A percentile compares a stretch with the other conserved stretches of the same genome.
phyloP scores from a whole-genome alignment of 1,140 invertebrate genomes.

The Leguminivora glycinivorella region DNA sequence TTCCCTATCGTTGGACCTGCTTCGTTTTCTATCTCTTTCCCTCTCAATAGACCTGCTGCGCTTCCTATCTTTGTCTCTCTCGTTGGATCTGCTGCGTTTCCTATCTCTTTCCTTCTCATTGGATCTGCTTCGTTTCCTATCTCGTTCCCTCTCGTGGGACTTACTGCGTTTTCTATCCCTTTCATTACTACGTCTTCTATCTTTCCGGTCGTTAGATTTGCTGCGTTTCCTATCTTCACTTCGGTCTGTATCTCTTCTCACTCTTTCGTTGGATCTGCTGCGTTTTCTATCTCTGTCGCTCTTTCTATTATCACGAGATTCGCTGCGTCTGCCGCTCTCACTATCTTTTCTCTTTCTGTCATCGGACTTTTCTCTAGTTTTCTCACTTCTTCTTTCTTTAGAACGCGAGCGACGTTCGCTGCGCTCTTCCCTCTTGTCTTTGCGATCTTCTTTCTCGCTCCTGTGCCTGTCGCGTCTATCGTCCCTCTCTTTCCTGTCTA shows the following conservation, averaged over 20 bases:
- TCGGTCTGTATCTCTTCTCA: slow-evolving; percentile 1
- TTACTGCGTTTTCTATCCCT: background rate
- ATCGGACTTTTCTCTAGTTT: background rate
- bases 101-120: background rate
- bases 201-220: background rate
- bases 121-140: no score
- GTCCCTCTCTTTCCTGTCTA: background rate
- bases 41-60: slow-evolving; percentile 30
- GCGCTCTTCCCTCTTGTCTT: slow-evolving; percentile 8
- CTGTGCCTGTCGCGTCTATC: background rate
- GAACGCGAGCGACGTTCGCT: background rate
- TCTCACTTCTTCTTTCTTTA: slow-evolving; percentile 19
- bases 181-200: slow-evolving; percentile 2
- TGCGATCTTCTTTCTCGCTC: slow-evolving; percentile 16
- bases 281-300: slow-evolving; percentile 24
- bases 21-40: slow-evolving; percentile 25
- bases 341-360: slow-evolving; percentile 41
- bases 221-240: background rate
- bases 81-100: background rate
- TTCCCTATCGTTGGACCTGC: slow-evolving; percentile 21
- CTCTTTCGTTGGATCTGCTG: background rate
- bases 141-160: background rate
- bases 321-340: slow-evolving; percentile 22
- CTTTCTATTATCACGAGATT: slow-evolving; percentile 30
- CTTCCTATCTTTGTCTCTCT: slow-evolving; percentile 31